Conservation (phyloP, 2,113 vertebrate species). For the Gallinago paraguaiae region DNA sequence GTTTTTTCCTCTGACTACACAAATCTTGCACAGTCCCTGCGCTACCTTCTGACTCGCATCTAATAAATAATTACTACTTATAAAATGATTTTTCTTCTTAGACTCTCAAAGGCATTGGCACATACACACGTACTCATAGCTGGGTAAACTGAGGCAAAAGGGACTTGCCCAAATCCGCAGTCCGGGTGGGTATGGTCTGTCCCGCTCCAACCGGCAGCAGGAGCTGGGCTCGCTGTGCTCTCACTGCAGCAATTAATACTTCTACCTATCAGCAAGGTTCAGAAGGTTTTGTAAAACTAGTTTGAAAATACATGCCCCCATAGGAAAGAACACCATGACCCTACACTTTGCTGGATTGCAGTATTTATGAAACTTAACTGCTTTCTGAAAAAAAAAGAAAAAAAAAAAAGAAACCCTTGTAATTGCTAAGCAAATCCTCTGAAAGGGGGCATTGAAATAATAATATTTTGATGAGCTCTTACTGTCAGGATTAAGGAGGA, state of each 20-base stretch:
- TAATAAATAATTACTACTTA: not conserved
- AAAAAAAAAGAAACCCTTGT: not conserved
- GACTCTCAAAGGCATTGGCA: not conserved
- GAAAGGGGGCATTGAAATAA: not conserved
- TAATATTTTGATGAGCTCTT: not conserved
- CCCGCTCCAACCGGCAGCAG: not conserved
- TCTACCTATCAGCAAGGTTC: conserved; percentile 50
- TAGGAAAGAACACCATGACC: conserved; percentile 34
- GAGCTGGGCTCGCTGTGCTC: not conserved
- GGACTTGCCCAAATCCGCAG: not conserved
- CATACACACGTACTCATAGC: not conserved
- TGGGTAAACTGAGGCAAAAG: not conserved
- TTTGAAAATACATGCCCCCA: conserved; percentile 39
- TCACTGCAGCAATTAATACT: conserved; percentile 53
- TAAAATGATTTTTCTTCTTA: not conserved
- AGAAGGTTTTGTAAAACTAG: conserved; percentile 36
- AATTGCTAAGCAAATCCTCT: conserved; percentile 2
- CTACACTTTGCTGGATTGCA: not conserved
- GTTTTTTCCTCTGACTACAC: not conserved
- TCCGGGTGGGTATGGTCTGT: not conserved
- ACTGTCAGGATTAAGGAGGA: not conserved
- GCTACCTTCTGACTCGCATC: not conserved
- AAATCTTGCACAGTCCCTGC: not conserved
- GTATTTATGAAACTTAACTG: conserved; percentile 29
- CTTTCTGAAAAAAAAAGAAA: not conserved